Conservation (phyloP, 2,888 invertebrate species). For the Dugesia japonica region DNA sequence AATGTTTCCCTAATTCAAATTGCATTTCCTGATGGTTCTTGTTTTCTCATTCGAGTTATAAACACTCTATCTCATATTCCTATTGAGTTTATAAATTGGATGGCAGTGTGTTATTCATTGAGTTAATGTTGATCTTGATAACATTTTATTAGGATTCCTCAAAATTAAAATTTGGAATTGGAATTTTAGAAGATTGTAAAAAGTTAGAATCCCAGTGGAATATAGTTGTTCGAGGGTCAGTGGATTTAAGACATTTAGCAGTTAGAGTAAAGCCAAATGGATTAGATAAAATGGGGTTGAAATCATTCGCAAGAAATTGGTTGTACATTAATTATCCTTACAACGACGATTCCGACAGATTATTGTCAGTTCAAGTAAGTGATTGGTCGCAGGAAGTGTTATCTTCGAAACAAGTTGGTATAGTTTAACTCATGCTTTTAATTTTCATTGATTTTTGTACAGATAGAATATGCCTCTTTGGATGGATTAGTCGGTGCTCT, state of each 20-base stretch:
- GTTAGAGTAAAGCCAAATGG: neutral
- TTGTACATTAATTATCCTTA: neutral
- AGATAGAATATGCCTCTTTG: neutral
- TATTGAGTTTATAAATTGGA: neutral
- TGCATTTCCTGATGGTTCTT: neutral
- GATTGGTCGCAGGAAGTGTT: neutral
- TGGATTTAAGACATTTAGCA: neutral
- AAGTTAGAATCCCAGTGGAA: neutral
- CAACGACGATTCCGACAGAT: neutral
- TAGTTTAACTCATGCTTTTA: too few relatives aligned
- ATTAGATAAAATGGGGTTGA: neutral
- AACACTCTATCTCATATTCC: neutral
- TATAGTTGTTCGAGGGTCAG: neutral
- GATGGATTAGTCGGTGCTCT: neutral
- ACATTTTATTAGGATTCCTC: neutral
- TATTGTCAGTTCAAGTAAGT: neutral
- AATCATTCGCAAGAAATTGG: neutral
- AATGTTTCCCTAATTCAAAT: neutral
- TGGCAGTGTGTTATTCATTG: too few relatives aligned
- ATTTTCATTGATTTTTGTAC: too few relatives aligned
- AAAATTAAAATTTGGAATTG: neutral
- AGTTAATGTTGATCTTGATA: too few relatives aligned
- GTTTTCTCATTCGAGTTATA: neutral
- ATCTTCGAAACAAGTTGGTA: neutral
- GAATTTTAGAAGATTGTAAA: neutral